Percentiles rank a stretch among this genome's conserved stretches.
These are phyloP conservation scores for Limnodromus scolopaceus DNA, from an alignment of 2,797 vertebrate species.

Conservation along the genomic window DNA sequence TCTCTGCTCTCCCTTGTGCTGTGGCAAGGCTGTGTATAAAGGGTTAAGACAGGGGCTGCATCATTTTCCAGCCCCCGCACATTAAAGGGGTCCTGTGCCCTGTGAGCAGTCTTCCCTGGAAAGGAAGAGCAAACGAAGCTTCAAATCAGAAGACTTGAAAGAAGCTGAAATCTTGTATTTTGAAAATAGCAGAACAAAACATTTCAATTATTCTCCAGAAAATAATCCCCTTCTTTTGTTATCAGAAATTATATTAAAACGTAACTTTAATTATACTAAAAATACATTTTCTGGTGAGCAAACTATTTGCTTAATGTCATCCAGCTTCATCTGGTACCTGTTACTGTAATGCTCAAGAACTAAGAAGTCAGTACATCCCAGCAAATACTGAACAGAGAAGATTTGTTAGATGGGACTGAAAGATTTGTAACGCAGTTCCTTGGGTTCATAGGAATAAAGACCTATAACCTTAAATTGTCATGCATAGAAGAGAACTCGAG, in stretches of 20 bases:
- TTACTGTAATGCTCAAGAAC: neutral
- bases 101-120: neutral
- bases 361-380: neutral
- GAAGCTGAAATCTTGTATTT: neutral
- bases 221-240: neutral
- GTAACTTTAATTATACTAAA: neutral
- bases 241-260: neutral
- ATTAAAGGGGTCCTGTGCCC: neutral
- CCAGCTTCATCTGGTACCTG: neutral
- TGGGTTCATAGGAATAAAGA: neutral
- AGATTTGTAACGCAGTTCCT: neutral
- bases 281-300: neutral
- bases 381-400: neutral
- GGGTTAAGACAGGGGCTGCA: neutral
- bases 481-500: neutral
- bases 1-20: neutral
- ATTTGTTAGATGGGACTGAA: neutral
- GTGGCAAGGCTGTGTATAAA: neutral
- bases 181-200: neutral
- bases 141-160: neutral
- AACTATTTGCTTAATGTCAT: neutral
- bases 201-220: neutral
- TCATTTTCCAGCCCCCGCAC: neutral
- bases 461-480: fast-evolving
- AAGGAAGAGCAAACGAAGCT: neutral